Evolutionary conservation across 1,140 invertebrate species (phyloP).

Genomic region (Drosophila leontia): DNA sequence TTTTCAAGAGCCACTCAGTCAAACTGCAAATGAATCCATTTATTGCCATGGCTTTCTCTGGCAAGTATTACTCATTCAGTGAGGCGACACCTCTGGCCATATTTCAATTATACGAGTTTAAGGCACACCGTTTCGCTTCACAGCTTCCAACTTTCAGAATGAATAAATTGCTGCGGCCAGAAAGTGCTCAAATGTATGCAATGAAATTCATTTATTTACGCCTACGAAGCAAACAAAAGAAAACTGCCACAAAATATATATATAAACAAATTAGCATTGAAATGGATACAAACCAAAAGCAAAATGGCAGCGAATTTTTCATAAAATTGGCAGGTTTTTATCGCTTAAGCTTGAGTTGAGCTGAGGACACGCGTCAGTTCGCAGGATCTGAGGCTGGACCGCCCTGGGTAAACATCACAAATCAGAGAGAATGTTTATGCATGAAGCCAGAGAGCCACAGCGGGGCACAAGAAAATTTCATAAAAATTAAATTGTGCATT

Average conservation of each 20-base stretch:
- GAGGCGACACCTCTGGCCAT: constrained; percentile 49
- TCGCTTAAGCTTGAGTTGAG: constrained; percentile 29
- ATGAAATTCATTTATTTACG: constrained; percentile 56
- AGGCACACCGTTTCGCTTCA: constrained; percentile 34
- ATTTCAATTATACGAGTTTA: constrained; percentile 48
- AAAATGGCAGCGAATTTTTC: constrained; percentile 42
- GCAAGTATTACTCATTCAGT: constrained; percentile 43
- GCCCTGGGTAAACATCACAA: constrained; percentile 44
- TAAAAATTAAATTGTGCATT: constrained; percentile 64
- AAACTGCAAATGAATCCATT: constrained; percentile 39
- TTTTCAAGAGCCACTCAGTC: constrained; percentile 48
- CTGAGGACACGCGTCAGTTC: constrained; percentile 14
- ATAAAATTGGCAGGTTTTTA: constrained; percentile 48
- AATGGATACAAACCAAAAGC: constrained; percentile 26
- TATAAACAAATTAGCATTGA: constrained; percentile 53
- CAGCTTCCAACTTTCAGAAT: constrained; percentile 46
- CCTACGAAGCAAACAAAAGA: constrained; percentile 30
- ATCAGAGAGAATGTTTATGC: constrained; percentile 46
- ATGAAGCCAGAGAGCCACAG: constrained; percentile 10
- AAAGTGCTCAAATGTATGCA: constrained; percentile 53
- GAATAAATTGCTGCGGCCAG: constrained; percentile 43
- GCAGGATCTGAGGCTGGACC: constrained; percentile 5
- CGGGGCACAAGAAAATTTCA: constrained; percentile 37
- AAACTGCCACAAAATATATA: constrained; percentile 32
- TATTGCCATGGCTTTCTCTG: constrained; percentile 20